Base-by-base conservation (phyloP, 1,140 invertebrate species). In the Cotesia typhae region DNA sequence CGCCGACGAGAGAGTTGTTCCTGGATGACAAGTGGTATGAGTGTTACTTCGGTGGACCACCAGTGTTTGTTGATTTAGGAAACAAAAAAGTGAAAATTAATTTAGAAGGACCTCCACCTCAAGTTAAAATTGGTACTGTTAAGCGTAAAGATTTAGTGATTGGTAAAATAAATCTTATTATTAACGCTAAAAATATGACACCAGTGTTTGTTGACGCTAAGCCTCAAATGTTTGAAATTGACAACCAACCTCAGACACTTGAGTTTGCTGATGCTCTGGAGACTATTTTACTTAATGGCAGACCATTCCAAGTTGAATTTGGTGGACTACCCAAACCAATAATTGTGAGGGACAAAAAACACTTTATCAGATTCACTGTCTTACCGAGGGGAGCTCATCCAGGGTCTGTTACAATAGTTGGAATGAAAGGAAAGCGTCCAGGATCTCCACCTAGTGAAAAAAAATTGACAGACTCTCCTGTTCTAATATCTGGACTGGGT, bases 311-410 rank as follows among this genome's bases (percentile, higher is more conserved):
- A 81, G 91, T 94, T 1, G 92, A 96, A 74, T 98, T 97, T 88
- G 97, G 96, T 61, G 97, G 96, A 7, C 88, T 97, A 53, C 96
- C 96, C 0, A 95, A 96, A 79, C 92, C 95, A 1, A 92, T 97
- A 67, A 89, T 93, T 65, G 89, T 98, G 36, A 90, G 92, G 28
- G 92, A 92, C 17, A 91, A 92, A 72, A 93, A 93, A 75, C 94
- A 96, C 84, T 96, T 94, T 77, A 90, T 99, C 20, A 88, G 95
- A 41, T 92, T 97, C 74, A 90, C 93, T 0, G 92, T 93, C 0
- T 85, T 97, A 65, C 94, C 96, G 0, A 90, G 92, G 65, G 92
- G 93, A 35, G 87, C 94, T 2, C 88, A 88, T 59, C 91, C 92
- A 0, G 93, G 94, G 0, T 88, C 89, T 69, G 88, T 94, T 0